Evolutionary conservation across 2,797 vertebrate genomes (phyloP).

Genomic region (Paratrypauchen microcephalus): DNA sequence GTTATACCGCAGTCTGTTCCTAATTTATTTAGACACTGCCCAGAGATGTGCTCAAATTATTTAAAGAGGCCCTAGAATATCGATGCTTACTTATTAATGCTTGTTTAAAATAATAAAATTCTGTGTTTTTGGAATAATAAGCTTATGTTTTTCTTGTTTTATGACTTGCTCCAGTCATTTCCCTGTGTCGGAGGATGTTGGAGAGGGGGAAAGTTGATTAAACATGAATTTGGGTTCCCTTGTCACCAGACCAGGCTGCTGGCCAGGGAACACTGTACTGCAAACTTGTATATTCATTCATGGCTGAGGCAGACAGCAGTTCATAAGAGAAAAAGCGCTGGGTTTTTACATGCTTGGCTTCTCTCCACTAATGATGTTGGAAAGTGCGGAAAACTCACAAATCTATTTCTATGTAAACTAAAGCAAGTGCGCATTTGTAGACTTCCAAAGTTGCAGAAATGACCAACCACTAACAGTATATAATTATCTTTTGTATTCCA

Average conservation of each 20-base stretch:
- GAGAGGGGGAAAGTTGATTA: not conserved
- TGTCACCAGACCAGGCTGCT: not conserved
- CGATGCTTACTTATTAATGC: slow-evolving; percentile 47
- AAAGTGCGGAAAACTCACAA: slow-evolving; percentile 2
- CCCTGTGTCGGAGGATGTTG: not conserved
- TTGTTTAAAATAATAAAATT: slow-evolving; percentile 56
- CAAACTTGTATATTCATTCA: not conserved
- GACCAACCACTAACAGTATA: not conserved
- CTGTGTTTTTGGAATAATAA: slow-evolving; percentile 37
- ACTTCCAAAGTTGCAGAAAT: not conserved
- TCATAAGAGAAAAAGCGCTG: not conserved
- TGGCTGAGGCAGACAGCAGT: slow-evolving; percentile 1
- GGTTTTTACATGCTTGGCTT: slow-evolving; percentile 9
- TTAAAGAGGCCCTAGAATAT: slow-evolving; percentile 27
- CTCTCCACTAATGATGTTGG: slow-evolving; percentile 2
- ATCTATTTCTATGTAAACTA: not conserved
- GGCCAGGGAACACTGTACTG: slow-evolving; percentile 1
- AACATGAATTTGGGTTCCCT: not conserved
- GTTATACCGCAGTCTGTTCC: slow-evolving; percentile 26
- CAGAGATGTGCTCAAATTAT: slow-evolving; percentile 42
- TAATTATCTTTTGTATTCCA: slow-evolving; percentile 3
- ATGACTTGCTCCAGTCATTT: slow-evolving; percentile 1
- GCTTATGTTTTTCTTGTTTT: not conserved
- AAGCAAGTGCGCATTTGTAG: not conserved
- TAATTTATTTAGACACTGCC: slow-evolving; percentile 21